phyloP scores from a whole-genome alignment of 2,797 vertebrate genomes.

The Otolemur crassicaudatus region DNA sequence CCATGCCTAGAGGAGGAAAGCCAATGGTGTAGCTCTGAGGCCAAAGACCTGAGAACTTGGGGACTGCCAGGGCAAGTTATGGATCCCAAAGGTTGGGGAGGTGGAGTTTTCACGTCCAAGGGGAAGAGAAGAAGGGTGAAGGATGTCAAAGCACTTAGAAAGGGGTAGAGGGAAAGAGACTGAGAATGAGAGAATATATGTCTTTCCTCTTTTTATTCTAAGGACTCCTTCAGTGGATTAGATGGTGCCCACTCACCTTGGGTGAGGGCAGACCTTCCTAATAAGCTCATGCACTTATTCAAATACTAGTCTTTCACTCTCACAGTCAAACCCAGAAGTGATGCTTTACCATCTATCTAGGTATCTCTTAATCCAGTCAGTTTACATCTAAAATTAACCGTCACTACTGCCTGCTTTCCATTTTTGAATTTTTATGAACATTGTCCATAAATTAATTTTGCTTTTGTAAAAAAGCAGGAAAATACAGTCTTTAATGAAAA shows the following conservation, averaged over 20 bases:
- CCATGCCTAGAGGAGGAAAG: background rate
- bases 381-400: background rate
- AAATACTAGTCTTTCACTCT: background rate
- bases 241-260: background rate
- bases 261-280: background rate
- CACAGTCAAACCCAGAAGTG: background rate
- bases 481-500: background rate
- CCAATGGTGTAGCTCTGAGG: background rate
- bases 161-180: background rate
- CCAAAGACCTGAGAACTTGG: background rate
- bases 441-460: background rate
- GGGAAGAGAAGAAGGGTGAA: too few relatives aligned
- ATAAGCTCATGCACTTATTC: background rate
- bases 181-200: background rate
- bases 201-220: background rate
- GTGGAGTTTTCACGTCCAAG: background rate
- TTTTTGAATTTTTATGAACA: background rate
- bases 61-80: background rate
- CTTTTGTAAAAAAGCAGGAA: slow-evolving; percentile 4
- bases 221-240: background rate
- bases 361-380: background rate
- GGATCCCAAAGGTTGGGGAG: background rate
- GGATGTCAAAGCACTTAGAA: background rate
- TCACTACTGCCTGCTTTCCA: too few relatives aligned
- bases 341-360: too few relatives aligned